These are phyloP conservation scores for Drosophila bunnanda DNA, from an alignment of 2,888 invertebrate genomes.

Conservation along the genomic window DNA sequence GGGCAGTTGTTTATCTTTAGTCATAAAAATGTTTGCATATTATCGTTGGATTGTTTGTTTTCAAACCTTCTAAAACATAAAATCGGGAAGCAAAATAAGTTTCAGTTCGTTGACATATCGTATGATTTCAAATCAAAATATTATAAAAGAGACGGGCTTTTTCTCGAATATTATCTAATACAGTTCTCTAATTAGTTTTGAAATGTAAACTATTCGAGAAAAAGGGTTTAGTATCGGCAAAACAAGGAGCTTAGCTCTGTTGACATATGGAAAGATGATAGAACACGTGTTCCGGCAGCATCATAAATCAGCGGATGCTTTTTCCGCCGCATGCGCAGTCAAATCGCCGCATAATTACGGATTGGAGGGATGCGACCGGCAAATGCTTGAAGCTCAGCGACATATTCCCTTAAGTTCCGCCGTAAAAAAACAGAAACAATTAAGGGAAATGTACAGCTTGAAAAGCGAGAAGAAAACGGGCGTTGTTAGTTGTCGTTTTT, in stretches of 20 bases:
- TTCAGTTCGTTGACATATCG: conserved; percentile 27
- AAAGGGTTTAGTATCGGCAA: neutral
- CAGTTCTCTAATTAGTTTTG: neutral
- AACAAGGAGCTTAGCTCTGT: conserved; percentile 3
- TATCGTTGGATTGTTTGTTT: conserved; percentile 61
- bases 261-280: conserved; percentile 43
- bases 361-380: conserved; percentile 30
- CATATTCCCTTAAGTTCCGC: conserved; percentile 7
- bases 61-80: conserved; percentile 2
- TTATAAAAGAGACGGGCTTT: neutral
- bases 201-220: neutral
- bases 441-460: conserved; percentile 14
- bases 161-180: neutral
- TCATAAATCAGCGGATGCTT: conserved; percentile 35
- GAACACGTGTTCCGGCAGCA: conserved; percentile 32
- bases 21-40: conserved; percentile 70
- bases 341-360: conserved; percentile 50
- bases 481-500: conserved; percentile 70
- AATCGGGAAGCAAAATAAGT: neutral
- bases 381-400: neutral
- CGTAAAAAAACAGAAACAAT: conserved; percentile 17
- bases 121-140: neutral
- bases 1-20: conserved; percentile 71
- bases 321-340: conserved; percentile 63
- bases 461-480: conserved; percentile 47